Conservation (phyloP, 2,888 invertebrate genomes). For the Sipha maydis region DNA sequence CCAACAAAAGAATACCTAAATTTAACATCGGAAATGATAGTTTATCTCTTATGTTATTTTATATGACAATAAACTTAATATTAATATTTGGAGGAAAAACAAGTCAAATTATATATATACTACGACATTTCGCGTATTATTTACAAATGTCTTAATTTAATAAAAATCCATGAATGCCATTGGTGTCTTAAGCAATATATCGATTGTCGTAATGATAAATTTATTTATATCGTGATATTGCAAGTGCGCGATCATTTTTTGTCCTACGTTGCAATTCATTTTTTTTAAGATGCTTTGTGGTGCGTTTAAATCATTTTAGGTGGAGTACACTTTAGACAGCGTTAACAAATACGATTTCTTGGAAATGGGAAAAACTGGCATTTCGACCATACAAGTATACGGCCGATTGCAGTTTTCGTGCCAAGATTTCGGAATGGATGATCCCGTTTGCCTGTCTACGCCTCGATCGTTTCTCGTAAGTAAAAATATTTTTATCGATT, state of each 20-base stretch:
- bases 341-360: slow-evolving; percentile 83
- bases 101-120: neutral
- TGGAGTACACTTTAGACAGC: slow-evolving; percentile 91
- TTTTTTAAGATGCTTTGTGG: neutral
- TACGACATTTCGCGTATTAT: neutral
- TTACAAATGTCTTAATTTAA: too few species aligned
- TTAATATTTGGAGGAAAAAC: neutral
- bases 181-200: neutral
- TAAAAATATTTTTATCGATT: slow-evolving; percentile 64
- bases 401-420: slow-evolving; percentile 90
- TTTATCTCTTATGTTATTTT: neutral
- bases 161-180: neutral
- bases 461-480: slow-evolving; percentile 90
- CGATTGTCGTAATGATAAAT: too few species aligned
- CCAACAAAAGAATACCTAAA: neutral
- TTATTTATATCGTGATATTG: too few species aligned
- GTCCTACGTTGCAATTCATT: neutral
- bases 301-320: slow-evolving; percentile 71
- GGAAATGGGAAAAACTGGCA: slow-evolving; percentile 85
- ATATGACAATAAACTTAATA: neutral
- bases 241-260: neutral
- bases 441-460: slow-evolving; percentile 92
- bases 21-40: neutral
- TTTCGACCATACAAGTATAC: slow-evolving; percentile 82
- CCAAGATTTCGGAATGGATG: slow-evolving; percentile 83